Evolutionary conservation across 2,113 vertebrate species (phyloP).

Genomic region (Guaruba guarouba): DNA sequence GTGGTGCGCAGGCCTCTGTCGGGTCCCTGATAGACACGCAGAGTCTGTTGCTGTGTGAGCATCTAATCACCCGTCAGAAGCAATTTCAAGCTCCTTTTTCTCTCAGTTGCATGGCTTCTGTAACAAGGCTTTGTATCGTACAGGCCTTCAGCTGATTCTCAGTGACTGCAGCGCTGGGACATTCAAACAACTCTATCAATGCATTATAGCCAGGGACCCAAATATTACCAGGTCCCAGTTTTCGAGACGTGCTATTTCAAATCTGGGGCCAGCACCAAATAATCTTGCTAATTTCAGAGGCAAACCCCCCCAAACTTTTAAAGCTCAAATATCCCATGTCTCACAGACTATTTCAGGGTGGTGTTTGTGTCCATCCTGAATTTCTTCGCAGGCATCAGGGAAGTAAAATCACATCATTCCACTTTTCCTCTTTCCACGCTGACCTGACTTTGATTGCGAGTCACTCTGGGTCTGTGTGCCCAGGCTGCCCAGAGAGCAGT

Average conservation of each 20-base stretch:
- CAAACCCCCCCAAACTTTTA: not conserved
- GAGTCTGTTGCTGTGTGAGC: not conserved
- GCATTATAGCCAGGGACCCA: not conserved
- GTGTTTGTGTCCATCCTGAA: not conserved
- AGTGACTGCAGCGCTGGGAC: not conserved
- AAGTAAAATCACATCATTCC: not conserved
- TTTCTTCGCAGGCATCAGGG: not conserved
- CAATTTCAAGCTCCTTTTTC: constrained; percentile 15
- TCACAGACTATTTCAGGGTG: not conserved
- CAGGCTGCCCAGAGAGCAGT: not conserved
- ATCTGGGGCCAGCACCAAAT: constrained; percentile 6
- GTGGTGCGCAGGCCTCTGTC: fast-evolving
- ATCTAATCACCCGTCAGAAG: constrained; percentile 8
- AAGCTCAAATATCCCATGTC: constrained; percentile 5
- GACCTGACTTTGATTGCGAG: not conserved
- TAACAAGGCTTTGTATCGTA: not conserved
- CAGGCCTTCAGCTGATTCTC: not conserved
- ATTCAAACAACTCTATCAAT: not conserved
- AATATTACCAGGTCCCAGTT: not conserved
- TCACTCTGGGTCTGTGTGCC: not conserved
- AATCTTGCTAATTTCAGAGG: constrained; percentile 25
- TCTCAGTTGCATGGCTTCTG: fast-evolving
- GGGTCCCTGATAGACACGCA: fast-evolving
- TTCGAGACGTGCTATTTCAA: constrained; percentile 2
- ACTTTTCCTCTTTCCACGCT: not conserved